Evolutionary conservation across 2,113 vertebrate genomes (phyloP).

Genomic region (Oncorhynchus nerka): DNA sequence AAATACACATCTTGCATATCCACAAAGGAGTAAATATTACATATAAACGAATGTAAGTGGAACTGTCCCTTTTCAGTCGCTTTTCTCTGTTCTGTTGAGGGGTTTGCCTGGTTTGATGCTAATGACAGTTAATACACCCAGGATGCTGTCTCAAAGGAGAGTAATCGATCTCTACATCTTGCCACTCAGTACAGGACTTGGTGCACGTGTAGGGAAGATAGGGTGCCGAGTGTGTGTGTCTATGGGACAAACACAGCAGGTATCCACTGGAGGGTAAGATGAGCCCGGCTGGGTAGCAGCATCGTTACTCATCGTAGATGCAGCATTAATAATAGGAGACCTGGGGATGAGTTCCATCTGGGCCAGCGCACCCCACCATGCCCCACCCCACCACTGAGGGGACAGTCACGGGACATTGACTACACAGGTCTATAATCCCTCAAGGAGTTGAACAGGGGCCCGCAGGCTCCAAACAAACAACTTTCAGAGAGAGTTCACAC

Average conservation of each 20-base stretch:
- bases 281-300: slow-evolving; percentile 67
- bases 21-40: slow-evolving; percentile 36
- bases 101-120: slow-evolving; percentile 42
- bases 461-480: background rate
- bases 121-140: slow-evolving; percentile 31
- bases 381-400: slow-evolving; percentile 55
- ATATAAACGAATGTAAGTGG: slow-evolving; percentile 34
- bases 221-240: slow-evolving; percentile 2
- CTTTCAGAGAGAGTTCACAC: no score
- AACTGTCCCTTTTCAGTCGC: no score
- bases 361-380: slow-evolving; percentile 69
- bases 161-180: no score
- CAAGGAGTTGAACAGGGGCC: slow-evolving; percentile 44
- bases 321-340: slow-evolving; percentile 84
- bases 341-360: slow-evolving; percentile 83
- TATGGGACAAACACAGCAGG: slow-evolving; percentile 10
- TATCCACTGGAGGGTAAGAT: slow-evolving; percentile 77
- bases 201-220: no score
- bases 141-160: slow-evolving; percentile 1
- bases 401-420: slow-evolving; percentile 69
- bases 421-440: slow-evolving; percentile 74
- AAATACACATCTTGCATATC: background rate
- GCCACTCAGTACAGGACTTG: no score
- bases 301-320: slow-evolving; percentile 85
- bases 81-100: background rate